Evolutionary conservation across 2,888 invertebrate genomes (phyloP).

Genomic region (Melanostoma mellinum): DNA sequence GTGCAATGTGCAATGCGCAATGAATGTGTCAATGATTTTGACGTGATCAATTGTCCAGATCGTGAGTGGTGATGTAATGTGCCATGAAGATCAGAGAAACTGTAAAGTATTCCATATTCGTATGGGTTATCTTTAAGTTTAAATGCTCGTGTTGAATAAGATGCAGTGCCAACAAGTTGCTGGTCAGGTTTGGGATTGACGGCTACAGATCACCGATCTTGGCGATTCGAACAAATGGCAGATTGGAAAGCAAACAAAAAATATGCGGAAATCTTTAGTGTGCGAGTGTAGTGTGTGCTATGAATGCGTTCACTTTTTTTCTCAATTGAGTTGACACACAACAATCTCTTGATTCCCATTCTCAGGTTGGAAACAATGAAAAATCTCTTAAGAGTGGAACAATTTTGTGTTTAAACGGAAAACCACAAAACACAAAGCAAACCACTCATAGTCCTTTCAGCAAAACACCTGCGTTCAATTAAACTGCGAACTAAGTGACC

Average conservation of each 20-base stretch:
- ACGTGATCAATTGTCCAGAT: conserved; percentile 71
- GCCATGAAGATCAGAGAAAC: conserved; percentile 57
- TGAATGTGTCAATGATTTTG: conserved; percentile 72
- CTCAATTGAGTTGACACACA: too few relatives aligned
- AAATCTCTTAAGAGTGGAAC: too few relatives aligned
- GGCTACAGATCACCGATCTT: conserved; percentile 48
- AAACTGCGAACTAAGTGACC: conserved; percentile 21
- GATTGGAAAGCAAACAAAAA: not conserved
- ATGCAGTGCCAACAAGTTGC: conserved; percentile 58
- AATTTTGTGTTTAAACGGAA: not conserved
- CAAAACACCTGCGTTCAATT: conserved; percentile 52
- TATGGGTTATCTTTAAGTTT: conserved; percentile 14
- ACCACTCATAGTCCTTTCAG: conserved; percentile 15
- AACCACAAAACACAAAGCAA: not conserved
- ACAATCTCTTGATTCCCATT: too few relatives aligned
- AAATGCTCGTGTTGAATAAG: conserved; percentile 50
- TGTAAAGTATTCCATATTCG: conserved; percentile 58
- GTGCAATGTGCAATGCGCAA: conserved; percentile 67
- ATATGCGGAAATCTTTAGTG: not conserved
- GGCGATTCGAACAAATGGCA: conserved; percentile 6
- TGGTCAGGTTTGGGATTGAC: conserved; percentile 67
- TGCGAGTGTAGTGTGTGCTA: too few relatives aligned
- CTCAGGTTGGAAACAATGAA: too few relatives aligned
- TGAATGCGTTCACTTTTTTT: too few relatives aligned
- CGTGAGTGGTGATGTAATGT: conserved; percentile 59